phyloP scores from a whole-genome alignment of 2,113 vertebrate genomes.

The Corythornis cristatus region DNA sequence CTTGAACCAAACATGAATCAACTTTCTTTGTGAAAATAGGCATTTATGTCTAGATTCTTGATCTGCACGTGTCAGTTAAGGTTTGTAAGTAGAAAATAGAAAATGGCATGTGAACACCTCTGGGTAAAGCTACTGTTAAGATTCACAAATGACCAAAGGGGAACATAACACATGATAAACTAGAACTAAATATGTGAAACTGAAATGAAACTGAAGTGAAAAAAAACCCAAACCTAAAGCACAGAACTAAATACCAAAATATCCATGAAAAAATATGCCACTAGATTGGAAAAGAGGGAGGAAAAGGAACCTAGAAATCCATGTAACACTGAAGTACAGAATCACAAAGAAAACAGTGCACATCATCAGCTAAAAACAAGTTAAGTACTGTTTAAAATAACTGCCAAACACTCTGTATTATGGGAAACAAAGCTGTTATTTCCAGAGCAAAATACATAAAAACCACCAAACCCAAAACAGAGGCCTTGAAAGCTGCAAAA shows the following conservation, averaged over 20 bases:
- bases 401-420: background rate
- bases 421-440: background rate
- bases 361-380: background rate
- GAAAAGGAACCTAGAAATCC: background rate
- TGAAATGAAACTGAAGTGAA: no score
- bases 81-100: background rate
- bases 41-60: slow-evolving; percentile 12
- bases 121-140: background rate
- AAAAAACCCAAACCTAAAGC: no score
- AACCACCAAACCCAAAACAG: background rate
- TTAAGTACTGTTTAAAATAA: background rate
- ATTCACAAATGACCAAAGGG: background rate
- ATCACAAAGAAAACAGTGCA: background rate
- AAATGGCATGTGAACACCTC: background rate
- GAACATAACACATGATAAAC: background rate
- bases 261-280: background rate
- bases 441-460: background rate
- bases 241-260: background rate
- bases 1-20: background rate
- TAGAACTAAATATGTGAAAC: background rate
- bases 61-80: background rate
- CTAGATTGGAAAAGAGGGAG: background rate
- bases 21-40: slow-evolving; percentile 26
- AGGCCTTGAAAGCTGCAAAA: slow-evolving; percentile 23
- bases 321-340: background rate